phyloP scores from a whole-genome alignment of 2,113 vertebrate species.

The Brachionichthys hirsutus region DNA sequence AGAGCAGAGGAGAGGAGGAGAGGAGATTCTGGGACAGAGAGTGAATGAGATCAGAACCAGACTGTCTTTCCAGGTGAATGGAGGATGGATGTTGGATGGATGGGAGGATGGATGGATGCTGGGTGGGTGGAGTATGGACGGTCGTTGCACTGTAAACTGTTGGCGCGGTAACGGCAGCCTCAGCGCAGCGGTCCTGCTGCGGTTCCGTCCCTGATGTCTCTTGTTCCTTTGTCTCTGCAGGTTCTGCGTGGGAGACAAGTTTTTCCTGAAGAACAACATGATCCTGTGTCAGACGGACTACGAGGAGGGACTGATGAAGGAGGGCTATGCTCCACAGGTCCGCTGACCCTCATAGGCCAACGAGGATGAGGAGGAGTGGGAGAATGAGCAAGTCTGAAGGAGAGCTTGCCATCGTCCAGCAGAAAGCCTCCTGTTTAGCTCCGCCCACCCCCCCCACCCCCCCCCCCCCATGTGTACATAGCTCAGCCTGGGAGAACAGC shows the following conservation, averaged over 20 bases:
- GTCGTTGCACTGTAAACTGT: too few species aligned
- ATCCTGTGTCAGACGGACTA: slow-evolving; percentile 99
- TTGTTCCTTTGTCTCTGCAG: slow-evolving; percentile 73
- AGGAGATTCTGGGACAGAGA: too few species aligned
- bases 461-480: slow-evolving; percentile 74
- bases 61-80: too few species aligned
- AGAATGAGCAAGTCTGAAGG: slow-evolving; percentile 49
- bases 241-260: slow-evolving; percentile 99
- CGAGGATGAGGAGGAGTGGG: slow-evolving; percentile 18
- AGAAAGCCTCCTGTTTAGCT: slow-evolving; percentile 80
- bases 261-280: slow-evolving; percentile 99
- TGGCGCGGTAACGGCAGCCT: too few species aligned
- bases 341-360: slow-evolving; percentile 80
- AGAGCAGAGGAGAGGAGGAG: too few species aligned
- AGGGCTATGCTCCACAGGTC: slow-evolving; percentile 94
- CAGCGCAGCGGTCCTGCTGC: too few species aligned
- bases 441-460: too few species aligned
- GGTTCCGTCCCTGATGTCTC: too few species aligned
- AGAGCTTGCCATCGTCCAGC: slow-evolving; percentile 77
- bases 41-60: too few species aligned
- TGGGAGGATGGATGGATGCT: too few species aligned
- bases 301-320: slow-evolving; percentile 98
- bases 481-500: slow-evolving; percentile 73
- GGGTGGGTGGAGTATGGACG: too few species aligned
- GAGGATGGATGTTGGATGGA: too few species aligned